These are phyloP conservation scores for Platerodrilus igneus DNA, from an alignment of 2,888 invertebrate genomes.

Conservation along the genomic window DNA sequence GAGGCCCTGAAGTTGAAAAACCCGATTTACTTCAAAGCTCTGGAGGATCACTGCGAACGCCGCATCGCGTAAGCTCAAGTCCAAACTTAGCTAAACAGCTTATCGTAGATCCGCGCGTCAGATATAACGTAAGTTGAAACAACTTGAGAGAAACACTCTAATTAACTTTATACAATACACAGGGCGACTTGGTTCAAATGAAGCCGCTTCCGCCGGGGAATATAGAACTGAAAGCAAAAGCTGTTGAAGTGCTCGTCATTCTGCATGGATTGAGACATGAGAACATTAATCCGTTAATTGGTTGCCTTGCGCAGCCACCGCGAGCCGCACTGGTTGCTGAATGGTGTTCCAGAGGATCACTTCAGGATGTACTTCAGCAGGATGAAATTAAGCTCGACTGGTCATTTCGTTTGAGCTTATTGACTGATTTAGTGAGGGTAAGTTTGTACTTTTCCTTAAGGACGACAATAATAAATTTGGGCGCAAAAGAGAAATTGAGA, in stretches of 20 bases:
- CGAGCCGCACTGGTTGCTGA: conserved; percentile 81
- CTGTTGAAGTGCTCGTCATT: conserved; percentile 71
- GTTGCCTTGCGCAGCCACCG: conserved; percentile 73
- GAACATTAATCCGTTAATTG: conserved; percentile 85
- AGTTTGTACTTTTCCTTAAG: too few species aligned
- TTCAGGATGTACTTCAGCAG: conserved; percentile 82
- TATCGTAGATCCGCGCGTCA: conserved; percentile 67
- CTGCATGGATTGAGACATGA: conserved; percentile 86
- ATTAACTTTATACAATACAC: conserved; percentile 26
- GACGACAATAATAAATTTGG: too few species aligned
- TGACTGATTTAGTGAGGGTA: conserved; percentile 87
- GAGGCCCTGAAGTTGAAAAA: conserved; percentile 77
- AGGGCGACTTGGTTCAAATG: conserved; percentile 88
- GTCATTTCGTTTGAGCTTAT: conserved; percentile 88
- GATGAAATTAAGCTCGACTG: conserved; percentile 91
- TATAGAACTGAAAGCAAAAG: conserved; percentile 75
- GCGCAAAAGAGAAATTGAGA: too few species aligned
- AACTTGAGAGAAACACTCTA: conserved; percentile 1
- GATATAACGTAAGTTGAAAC: conserved; percentile 71
- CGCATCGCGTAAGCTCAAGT: conserved; percentile 48
- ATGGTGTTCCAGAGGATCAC: conserved; percentile 81
- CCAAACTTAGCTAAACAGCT: conserved; percentile 56
- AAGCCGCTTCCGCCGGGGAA: conserved; percentile 64
- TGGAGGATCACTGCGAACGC: conserved; percentile 60
- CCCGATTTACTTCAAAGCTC: conserved; percentile 79